Evolutionary conservation across 1,140 invertebrate species (phyloP), one percentile per base, ranked within the genome.

Genomic region (Papilio polytes): DNA sequence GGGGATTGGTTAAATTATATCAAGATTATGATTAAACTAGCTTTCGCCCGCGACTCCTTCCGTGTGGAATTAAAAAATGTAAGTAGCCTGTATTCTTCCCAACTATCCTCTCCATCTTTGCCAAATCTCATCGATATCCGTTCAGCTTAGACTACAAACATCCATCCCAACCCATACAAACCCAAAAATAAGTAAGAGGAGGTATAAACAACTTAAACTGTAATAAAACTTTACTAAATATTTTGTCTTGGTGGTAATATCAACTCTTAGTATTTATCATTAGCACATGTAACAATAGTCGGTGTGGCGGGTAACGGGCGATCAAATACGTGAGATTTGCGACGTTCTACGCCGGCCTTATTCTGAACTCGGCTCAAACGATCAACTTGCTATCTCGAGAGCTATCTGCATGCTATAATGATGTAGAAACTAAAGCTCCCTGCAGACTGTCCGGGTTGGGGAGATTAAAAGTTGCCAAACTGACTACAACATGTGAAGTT

Each of bases 261-360:
- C 88, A 87, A 18, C 90, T 91, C 88, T 83, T 79, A 85, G 85
- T 10, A 84, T 78, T 80, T 87, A 80, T 80, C 18, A 44, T 56
- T 53, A 78, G 81, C 88, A 88, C 82, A 90, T 88, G 89, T 85
- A 88, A 88, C 85, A 86, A 85, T 82, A 73, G 80, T 76, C 83
- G 79, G 84, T 86, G 85, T 84, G 87, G 84, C 80, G 76, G 78
- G 78, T 80, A 87, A 87, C 86, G 80, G 87, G 85, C 85, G 88
- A 91, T 90, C 85, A 90, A 92, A 92, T 92, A 92, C 91, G 90
- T 92, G 90, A 91, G 85, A 92, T 91, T 92, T 86, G 88, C 85
- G 82, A 85, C 82, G 85, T 87, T 86, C 85, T 84, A 66, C 74
- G 70, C 76, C 77, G 81, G 78, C 74, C 81, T 78, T 87, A 86